Conservation (phyloP, 2,797 vertebrate genomes). For the Chaetophractus vellerosus region DNA sequence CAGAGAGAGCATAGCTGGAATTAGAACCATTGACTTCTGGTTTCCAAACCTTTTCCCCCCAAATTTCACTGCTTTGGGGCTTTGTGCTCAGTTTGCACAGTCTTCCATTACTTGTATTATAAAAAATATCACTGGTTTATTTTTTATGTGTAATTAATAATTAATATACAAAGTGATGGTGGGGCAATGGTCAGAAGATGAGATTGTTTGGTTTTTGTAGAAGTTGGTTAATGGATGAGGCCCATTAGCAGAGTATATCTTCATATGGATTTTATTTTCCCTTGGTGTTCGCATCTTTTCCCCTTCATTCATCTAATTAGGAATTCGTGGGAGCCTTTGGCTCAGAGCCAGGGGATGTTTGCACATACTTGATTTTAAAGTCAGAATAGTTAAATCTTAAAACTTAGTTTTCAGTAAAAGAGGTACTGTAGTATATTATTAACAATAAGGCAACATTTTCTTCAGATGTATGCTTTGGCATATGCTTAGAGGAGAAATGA, state of each 20-base stretch:
- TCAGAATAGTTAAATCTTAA: constrained; percentile 59
- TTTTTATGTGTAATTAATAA: constrained; percentile 61
- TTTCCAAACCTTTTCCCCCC: background rate
- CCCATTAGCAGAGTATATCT: background rate
- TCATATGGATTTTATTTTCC: background rate
- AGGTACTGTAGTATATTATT: constrained; percentile 42
- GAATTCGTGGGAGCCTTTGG: constrained; percentile 60
- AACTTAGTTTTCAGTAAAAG: constrained; percentile 59
- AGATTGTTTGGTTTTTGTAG: constrained; percentile 33
- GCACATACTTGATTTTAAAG: constrained; percentile 35
- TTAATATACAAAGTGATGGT: background rate
- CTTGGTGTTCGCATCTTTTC: constrained; percentile 26
- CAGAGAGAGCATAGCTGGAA: background rate
- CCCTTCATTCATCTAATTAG: constrained; percentile 26
- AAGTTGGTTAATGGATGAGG: constrained; percentile 14
- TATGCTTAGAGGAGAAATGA: constrained; percentile 77
- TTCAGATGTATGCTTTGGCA: constrained; percentile 65
- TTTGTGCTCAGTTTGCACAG: background rate
- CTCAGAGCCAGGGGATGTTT: constrained; percentile 53
- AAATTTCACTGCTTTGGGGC: background rate
- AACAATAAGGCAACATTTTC: constrained; percentile 46
- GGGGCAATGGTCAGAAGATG: background rate
- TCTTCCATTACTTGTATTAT: background rate
- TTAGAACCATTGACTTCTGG: background rate
- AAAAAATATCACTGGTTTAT: background rate